Conservation (phyloP, 1,140 invertebrate species). For the Euura lappo region DNA sequence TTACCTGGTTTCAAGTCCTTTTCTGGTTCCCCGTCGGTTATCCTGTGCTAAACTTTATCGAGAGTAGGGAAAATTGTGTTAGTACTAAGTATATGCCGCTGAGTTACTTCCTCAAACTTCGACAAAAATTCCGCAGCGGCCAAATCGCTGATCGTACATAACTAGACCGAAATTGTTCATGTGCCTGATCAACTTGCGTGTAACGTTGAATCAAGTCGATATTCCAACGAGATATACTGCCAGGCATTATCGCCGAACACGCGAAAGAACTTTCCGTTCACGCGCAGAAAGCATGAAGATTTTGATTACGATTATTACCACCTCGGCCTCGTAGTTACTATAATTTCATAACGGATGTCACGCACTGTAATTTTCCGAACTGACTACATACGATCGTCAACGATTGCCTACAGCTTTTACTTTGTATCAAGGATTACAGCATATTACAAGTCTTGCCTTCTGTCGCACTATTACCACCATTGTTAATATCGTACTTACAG, state of each 20-base stretch:
- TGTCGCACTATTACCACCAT: too few species aligned
- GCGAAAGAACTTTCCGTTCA: not conserved
- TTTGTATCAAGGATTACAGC: too few species aligned
- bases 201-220: not conserved
- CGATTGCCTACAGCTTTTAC: not conserved
- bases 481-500: not conserved
- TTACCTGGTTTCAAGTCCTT: constrained; percentile 3
- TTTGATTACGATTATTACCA: not conserved
- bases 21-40: not conserved
- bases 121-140: too few species aligned
- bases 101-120: too few species aligned
- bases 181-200: not conserved
- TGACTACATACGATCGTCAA: not conserved
- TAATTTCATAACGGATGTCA: not conserved
- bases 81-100: too few species aligned
- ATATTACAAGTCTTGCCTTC: too few species aligned
- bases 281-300: not conserved
- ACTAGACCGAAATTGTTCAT: not conserved
- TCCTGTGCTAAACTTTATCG: constrained; percentile 4
- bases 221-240: not conserved
- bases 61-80: not conserved
- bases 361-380: not conserved
- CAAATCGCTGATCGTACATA: not conserved
- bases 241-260: not conserved
- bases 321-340: not conserved